Base-by-base conservation (phyloP, 2,113 vertebrate genomes). In the Lanius collurio region DNA sequence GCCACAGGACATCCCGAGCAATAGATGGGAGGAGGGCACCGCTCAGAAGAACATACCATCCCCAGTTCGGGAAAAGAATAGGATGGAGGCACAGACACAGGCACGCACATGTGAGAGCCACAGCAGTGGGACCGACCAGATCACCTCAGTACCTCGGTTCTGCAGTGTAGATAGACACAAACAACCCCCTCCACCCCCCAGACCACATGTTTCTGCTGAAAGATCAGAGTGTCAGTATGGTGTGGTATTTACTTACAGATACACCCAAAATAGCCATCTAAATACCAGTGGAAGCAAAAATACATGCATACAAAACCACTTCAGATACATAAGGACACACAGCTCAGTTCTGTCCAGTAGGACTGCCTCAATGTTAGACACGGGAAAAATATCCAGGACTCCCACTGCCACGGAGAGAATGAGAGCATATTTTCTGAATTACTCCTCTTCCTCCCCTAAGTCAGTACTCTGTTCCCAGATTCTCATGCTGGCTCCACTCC, bases 281-380 rank as follows among this genome's bases (percentile, higher is more conserved):
- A 95, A 95, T 95, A 62, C 75, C 82, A 80, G 24, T 55, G 76
- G 79, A 81, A 77, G 59, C 84, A 93, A 94, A 95, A 94, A 93
- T 65, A 94, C 70, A 83, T 6, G 15, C 68, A 30, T 28, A 39
- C 21, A 35, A 15, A 47, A 46, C 16, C 65, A 50, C 33, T 90
- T 68, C 15, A 68, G 47, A 81, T n/a, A 47, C 47, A 71, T 20
- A 47, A 81, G 37, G 46, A 39, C 70, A 53, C 37, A 9, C 24
- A 59, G 81, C 33, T 69, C 16, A 28, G 78, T 31, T 41, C 24
- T 22, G 49, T 55, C 63, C 67, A 52, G 50, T 3, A 13, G 65
- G 21, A 31, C 41, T 67, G 67, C 44, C 42, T 95, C 59, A 44
- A 1, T 37, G 39, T 59, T 63, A 49, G 39, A n/a, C 47, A 70